Conservation (phyloP, 2,113 vertebrate genomes). For the Neomonachus schauinslandi region DNA sequence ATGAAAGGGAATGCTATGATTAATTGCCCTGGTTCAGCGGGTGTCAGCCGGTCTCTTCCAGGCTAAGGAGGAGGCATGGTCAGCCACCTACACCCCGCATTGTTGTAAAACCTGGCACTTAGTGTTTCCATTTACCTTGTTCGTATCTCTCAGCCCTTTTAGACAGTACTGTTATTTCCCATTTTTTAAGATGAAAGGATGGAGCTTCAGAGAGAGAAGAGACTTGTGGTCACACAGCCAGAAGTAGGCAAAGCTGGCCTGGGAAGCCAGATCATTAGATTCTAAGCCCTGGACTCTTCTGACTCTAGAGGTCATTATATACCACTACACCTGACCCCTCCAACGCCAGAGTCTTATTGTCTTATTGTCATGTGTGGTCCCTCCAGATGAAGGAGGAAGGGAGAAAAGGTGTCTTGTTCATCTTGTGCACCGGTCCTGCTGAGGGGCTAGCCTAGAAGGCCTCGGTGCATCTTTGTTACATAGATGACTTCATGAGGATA, state of each 20-base stretch:
- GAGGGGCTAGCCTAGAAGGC: not conserved
- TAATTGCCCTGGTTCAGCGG: not conserved
- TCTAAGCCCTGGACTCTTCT: not conserved
- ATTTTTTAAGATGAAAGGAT: constrained; percentile 23
- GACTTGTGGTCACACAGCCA: not conserved
- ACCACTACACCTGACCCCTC: not conserved
- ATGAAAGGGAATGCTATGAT: constrained; percentile 23
- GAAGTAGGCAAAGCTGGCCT: not conserved
- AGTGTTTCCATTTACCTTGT: not conserved
- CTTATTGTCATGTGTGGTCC: not conserved
- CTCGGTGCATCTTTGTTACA: not conserved
- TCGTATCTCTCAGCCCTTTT: not conserved
- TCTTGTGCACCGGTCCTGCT: not conserved
- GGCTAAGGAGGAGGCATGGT: not conserved
- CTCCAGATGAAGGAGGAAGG: not conserved
- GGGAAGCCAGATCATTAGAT: not conserved
- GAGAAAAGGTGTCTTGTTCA: not conserved
- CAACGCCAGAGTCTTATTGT: not conserved
- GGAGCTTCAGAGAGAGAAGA: constrained; percentile 21
- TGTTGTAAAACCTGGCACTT: not conserved
- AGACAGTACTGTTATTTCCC: not conserved
- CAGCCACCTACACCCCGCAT: not conserved
- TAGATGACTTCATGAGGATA: not conserved
- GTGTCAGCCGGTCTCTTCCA: not conserved
- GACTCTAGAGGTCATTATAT: not conserved